Base-by-base conservation (phyloP, 2,888 invertebrate species). In the Abrostola triplasia region DNA sequence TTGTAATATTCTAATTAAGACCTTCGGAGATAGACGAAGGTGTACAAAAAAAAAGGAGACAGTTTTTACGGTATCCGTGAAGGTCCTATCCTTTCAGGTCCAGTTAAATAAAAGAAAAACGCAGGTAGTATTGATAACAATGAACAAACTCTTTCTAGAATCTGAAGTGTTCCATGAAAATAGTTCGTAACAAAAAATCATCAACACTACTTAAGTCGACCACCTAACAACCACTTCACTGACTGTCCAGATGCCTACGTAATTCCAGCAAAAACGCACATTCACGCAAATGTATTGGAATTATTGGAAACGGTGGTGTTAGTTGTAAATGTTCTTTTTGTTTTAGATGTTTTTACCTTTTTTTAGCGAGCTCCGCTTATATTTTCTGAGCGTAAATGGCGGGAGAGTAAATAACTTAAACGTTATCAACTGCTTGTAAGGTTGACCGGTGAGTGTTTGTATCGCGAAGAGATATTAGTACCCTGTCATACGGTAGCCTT, bases 251-350 rank as follows among this genome's bases (percentile, higher is more conserved):
- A 44, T 35, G 11, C 37, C 52, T 54, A 53, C 36, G 58, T 53
- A 64, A 61, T 65, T 47, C 59, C 48, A 57, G n/a, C 44, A 44
- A 64, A 64, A 72, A 60, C 12, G 24, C 36, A 52, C 36, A n/a
- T 54, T 13, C 10, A 12, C 12, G 37, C n/a, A 12, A 47, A 48
- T n/a, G 12, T 50, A 36, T 47, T 53, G 12, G 49, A 50, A 55
- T 48, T 50, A 36, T 47, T 53, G 12, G 49, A 50, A 55, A 50
- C 11, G 13, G 37, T 51, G 36, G 38, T 38, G 5, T 12, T 41
- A 38, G 44, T 13, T 49, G 11, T 56, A 12, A 44, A 13, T 50
- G 12, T 57, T 10, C 38, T 58, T 9, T 40, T 51, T 35, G 40
- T 44, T 36, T 51, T 48, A 51, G 12, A 50, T 6, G 57, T 59